Conservation (phyloP, 2,797 vertebrate species). For the Stomatorhinus walkeri region DNA sequence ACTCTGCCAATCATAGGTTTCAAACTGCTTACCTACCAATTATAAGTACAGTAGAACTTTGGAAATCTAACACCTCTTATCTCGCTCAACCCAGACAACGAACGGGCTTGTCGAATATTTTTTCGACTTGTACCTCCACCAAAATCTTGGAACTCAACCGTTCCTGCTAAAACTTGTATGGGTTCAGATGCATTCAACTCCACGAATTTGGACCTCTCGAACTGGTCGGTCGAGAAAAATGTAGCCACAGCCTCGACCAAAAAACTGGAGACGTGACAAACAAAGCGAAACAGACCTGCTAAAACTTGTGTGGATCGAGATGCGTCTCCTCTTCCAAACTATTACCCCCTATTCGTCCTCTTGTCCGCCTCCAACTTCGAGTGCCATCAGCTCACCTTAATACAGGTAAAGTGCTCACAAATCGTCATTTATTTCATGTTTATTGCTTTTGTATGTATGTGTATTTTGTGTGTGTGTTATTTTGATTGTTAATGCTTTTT, state of each 20-base stretch:
- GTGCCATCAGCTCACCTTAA: neutral
- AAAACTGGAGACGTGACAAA: neutral
- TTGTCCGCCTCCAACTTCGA: neutral
- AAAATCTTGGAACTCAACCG: neutral
- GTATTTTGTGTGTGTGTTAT: neutral
- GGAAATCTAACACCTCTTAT: neutral
- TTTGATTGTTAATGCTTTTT: neutral
- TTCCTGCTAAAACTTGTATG: neutral
- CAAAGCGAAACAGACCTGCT: neutral
- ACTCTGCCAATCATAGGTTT: neutral
- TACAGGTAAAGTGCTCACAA: neutral
- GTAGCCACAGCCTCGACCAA: neutral
- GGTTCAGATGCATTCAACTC: neutral
- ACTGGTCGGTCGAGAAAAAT: neutral
- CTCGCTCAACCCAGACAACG: neutral
- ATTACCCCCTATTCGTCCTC: neutral
- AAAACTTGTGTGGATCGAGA: neutral
- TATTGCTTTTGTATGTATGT: neutral
- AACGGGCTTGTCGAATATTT: neutral
- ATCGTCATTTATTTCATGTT: neutral
- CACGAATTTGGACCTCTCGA: neutral
- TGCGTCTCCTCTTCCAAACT: neutral
- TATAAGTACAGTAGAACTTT: neutral
- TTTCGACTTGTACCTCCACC: neutral
- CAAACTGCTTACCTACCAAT: neutral